Evolutionary conservation across 1,140 invertebrate genomes (phyloP).

Genomic region (Drosophila littoralis): DNA sequence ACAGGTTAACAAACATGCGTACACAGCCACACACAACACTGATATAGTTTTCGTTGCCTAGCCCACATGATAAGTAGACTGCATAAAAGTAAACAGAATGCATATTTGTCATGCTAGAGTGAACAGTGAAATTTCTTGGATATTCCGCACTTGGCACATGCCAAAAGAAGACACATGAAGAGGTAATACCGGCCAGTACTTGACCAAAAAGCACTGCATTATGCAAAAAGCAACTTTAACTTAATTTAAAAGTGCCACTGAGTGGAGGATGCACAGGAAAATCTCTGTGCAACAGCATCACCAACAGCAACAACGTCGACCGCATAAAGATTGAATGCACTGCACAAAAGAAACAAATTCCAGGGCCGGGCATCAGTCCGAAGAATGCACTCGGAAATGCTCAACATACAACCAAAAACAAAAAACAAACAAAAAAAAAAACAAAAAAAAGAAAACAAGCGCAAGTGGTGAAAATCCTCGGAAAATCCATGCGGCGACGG

Average conservation of each 20-base stretch:
- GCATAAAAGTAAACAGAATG: conserved; percentile 45
- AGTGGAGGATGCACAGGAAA: conserved; percentile 25
- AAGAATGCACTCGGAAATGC: conserved; percentile 68
- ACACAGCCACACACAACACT: conserved; percentile 1
- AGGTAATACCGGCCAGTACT: conserved; percentile 27
- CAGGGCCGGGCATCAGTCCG: conserved; percentile 32
- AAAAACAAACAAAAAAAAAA: conserved; percentile 6
- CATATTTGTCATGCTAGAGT: conserved; percentile 45
- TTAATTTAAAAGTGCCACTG: conserved; percentile 70
- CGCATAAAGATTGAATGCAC: conserved; percentile 61
- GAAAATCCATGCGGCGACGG: conserved; percentile 46
- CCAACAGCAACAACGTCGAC: conserved; percentile 24
- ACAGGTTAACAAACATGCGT: conserved; percentile 35
- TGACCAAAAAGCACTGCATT: conserved; percentile 63
- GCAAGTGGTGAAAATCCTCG: conserved; percentile 50
- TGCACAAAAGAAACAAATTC: conserved; percentile 64
- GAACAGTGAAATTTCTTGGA: conserved; percentile 44
- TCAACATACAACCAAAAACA: conserved; percentile 36
- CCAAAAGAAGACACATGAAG: conserved; percentile 15
- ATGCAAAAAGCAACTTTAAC: conserved; percentile 58
- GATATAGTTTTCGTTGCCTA: conserved; percentile 5
- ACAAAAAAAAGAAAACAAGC: conserved; percentile 10
- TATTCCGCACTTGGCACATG: conserved; percentile 30
- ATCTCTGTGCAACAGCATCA: conserved; percentile 24
- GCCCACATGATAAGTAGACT: conserved; percentile 42